Percentiles rank a stretch among this genome's conserved stretches.
Conservation (phyloP, 2,797 vertebrate species). For the Sorex maritimensis region DNA sequence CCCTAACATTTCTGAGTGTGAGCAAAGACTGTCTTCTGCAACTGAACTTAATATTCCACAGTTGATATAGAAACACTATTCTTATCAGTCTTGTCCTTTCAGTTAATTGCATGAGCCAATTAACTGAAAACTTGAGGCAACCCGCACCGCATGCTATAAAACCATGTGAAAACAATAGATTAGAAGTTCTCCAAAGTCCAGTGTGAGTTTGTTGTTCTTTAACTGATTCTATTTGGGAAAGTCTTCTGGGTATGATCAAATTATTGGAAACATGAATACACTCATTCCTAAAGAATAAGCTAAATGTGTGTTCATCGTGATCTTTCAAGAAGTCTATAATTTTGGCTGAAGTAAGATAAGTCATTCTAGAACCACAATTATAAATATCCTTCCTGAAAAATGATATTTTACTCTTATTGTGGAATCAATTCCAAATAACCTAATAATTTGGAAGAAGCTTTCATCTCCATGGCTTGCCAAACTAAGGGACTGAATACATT, state of each 20-base stretch:
- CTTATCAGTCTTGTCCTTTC: neutral
- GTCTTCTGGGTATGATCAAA: neutral
- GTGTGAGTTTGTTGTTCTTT: neutral
- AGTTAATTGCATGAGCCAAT: neutral
- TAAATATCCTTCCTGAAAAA: neutral
- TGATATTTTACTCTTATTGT: neutral
- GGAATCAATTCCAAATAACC: neutral
- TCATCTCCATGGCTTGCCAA: neutral
- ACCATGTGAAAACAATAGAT: neutral
- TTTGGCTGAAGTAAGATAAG: slow-evolving; percentile 6
- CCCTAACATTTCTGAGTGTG: neutral
- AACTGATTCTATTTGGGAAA: neutral
- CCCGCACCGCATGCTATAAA: neutral
- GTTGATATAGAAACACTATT: neutral
- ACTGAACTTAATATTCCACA: neutral
- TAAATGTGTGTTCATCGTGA: neutral
- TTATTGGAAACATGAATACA: neutral
- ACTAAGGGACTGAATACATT: neutral
- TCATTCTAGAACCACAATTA: neutral
- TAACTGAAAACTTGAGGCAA: neutral
- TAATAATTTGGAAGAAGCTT: neutral
- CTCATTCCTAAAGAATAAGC: neutral
- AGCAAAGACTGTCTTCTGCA: too few species aligned
- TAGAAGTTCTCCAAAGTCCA: neutral
- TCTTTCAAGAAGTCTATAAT: neutral